Evolutionary conservation across 2,113 vertebrate genomes (phyloP), one percentile per base, ranked within the genome.

Genomic region (Galemys pyrenaicus): DNA sequence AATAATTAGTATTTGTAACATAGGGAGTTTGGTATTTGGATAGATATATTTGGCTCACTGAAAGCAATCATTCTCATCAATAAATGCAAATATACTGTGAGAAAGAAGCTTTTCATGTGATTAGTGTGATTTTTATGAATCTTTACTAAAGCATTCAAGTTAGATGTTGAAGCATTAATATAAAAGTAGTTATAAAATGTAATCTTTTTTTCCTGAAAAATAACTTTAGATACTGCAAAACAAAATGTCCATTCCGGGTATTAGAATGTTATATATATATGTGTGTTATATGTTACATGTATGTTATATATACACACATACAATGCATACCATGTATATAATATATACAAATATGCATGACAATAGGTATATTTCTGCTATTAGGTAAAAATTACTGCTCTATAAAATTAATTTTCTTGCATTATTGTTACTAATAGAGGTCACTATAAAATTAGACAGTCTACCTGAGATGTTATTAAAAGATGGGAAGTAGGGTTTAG

Each of bases 91-190:
- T 65, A 73, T 0, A 17, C 1, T 54, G 30, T 54, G 26, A 93
- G 81, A 82, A 93, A 82, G 60, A 91, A 80, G 13, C 17, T 75
- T 32, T 13, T 20, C 41, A 2, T 79, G 8, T 71, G 6, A 3
- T 54, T 95, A 75, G 32, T 49, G 28, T 79, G 26, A 78, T 35
- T 89, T 54, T 65, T 89, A 71, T 60, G 87, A 91, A 16, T 74
- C 49, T 44, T 68, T 89, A 58, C 11, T 1, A 51, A 77, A 54
- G 2, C 74, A 60, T 77, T 92, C 71, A 74, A 73, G 22, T 80
- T 79, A 12, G 2, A 41, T 92, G 83, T 80, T 4, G 30, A 22
- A 90, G 26, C 20, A 81, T 26, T 58, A 35, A 39, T 81, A 44
- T 24, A 62, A 80, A 83, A 80, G 3, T 89, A 64, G 5, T 30